A percentile compares a stretch with the other conserved stretches of the same genome.
Conservation (phyloP, 2,888 invertebrate genomes). For the Ophion ellenae region DNA sequence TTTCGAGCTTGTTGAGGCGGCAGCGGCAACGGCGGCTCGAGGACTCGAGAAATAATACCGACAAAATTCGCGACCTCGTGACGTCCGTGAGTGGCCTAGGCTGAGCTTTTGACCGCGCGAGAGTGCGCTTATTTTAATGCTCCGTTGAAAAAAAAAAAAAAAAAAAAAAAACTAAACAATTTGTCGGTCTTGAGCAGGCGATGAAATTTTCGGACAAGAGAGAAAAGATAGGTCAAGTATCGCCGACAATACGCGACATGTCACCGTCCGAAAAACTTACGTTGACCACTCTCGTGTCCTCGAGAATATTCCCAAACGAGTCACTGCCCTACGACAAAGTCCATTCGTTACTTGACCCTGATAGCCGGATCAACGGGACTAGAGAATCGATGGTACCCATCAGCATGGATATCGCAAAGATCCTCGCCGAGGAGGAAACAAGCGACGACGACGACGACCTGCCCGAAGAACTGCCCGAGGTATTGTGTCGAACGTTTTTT, state of each 20-base stretch:
- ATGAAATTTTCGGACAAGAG: slow-evolving; percentile 86
- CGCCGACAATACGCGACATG: slow-evolving; percentile 88
- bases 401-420: slow-evolving; percentile 87
- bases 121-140: neutral
- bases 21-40: slow-evolving; percentile 59
- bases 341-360: slow-evolving; percentile 86
- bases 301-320: slow-evolving; percentile 73
- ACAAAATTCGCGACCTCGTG: slow-evolving; percentile 68
- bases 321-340: slow-evolving; percentile 79
- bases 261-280: slow-evolving; percentile 87
- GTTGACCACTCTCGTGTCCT: slow-evolving; percentile 87
- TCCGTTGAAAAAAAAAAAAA: no score
- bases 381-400: slow-evolving; percentile 87
- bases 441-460: slow-evolving; percentile 73
- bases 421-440: slow-evolving; percentile 83
- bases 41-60: slow-evolving; percentile 70
- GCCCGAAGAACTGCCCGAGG: slow-evolving; percentile 78
- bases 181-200: slow-evolving; percentile 79
- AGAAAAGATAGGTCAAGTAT: slow-evolving; percentile 86
- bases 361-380: slow-evolving; percentile 80
- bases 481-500: slow-evolving; percentile 57
- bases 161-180: neutral
- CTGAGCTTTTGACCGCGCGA: neutral
- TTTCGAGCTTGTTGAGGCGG: slow-evolving; percentile 73
- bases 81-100: slow-evolving; percentile 67